Conservation (phyloP, 1,140 invertebrate species). For the Listronotus oregonensis region DNA sequence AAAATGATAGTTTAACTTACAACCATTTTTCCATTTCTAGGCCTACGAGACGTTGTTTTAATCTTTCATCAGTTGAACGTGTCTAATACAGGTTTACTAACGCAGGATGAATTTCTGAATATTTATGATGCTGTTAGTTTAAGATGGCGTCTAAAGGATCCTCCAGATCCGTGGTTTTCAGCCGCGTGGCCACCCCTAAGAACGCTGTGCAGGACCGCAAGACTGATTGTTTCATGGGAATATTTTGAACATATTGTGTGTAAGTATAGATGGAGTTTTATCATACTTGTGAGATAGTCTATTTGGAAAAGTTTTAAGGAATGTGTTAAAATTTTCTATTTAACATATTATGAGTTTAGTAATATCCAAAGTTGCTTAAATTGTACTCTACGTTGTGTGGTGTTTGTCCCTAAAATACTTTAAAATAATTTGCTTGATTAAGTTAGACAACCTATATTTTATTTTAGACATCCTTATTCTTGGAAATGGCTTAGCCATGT, state of each 20-base stretch:
- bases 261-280: too few species aligned
- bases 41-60: slow-evolving; percentile 75
- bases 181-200: slow-evolving; percentile 65
- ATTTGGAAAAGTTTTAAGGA: too few species aligned
- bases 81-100: slow-evolving; percentile 68
- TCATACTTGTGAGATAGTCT: too few species aligned
- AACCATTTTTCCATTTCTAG: slow-evolving; percentile 57
- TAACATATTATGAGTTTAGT: too few species aligned
- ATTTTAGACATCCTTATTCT: slow-evolving; percentile 69
- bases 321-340: too few species aligned
- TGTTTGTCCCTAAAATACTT: too few species aligned
- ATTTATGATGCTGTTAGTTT: slow-evolving; percentile 77
- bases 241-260: slow-evolving; percentile 76
- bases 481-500: slow-evolving; percentile 72
- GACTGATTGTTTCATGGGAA: slow-evolving; percentile 68
- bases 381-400: too few species aligned
- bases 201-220: slow-evolving; percentile 65
- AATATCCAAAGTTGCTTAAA: too few species aligned
- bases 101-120: slow-evolving; percentile 75
- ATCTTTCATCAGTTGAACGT: slow-evolving; percentile 81
- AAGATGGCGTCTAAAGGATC: slow-evolving; percentile 73
- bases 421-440: too few species aligned
- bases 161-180: slow-evolving; percentile 73
- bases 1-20: too few species aligned
- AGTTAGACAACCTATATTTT: too few species aligned